A percentile compares a stretch with the other conserved stretches of the same genome.
Conservation (phyloP, 2,113 vertebrate species). For the Uria aalge region DNA sequence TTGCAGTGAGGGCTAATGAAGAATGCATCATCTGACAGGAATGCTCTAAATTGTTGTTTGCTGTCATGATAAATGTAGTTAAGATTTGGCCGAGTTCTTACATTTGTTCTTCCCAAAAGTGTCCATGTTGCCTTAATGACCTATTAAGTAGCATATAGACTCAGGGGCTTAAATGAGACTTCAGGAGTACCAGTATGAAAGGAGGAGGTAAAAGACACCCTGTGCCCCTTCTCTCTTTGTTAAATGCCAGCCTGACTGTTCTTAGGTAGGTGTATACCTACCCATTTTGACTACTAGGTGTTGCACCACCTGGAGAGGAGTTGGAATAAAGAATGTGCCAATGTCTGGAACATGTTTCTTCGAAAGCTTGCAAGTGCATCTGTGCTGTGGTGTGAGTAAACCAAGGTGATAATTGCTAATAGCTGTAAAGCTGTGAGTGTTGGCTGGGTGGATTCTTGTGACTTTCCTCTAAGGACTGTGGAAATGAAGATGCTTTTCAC, state of each 20-base stretch:
- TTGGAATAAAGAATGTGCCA: background rate
- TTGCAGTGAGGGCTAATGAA: accelerated
- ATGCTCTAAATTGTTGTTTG: background rate
- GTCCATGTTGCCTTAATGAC: background rate
- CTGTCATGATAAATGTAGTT: background rate
- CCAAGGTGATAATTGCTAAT: background rate
- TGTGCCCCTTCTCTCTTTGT: background rate
- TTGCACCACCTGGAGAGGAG: background rate
- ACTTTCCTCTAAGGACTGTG: background rate
- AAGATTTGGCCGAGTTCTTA: background rate
- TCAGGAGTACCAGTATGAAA: background rate
- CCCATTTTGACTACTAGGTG: background rate
- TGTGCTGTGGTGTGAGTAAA: background rate
- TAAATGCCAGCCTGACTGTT: background rate
- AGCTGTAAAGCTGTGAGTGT: background rate
- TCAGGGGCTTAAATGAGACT: background rate
- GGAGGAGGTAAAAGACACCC: background rate
- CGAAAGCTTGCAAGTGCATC: background rate
- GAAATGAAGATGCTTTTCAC: background rate
- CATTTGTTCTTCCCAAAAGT: background rate
- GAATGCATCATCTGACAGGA: background rate
- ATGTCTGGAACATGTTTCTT: background rate
- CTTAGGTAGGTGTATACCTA: background rate
- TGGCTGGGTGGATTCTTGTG: background rate
- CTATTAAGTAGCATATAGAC: background rate